Evolutionary conservation across 2,797 vertebrate species (phyloP), one percentile per base, ranked within the genome.

Genomic region (Borostomias antarcticus): DNA sequence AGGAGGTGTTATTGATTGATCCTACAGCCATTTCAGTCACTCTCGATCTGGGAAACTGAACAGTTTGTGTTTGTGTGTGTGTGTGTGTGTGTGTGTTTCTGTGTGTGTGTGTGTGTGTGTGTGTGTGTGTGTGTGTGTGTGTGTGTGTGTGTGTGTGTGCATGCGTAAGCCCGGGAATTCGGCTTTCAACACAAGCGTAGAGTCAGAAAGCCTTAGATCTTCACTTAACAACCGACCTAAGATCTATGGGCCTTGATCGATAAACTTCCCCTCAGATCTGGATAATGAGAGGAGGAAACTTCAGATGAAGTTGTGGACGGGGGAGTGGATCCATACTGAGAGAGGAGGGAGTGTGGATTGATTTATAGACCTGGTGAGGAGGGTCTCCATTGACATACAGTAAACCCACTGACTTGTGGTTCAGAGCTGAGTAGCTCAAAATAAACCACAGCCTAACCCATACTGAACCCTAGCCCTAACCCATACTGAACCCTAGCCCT

Each of bases 121-220:
- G 43, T 47, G 43, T 47, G 43, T 47, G 43, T 17, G 43, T 17
- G 13, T 17, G 43, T 2, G 15, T 37, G 35, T 37, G 35, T 5
- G 35, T 37, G 35, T 37, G 1, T 5, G 35, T 37, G 35, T 37
- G 47, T 51, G 60, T 35, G 58, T 47, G 40, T 47, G 70, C 70
- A 74, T 53, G 28, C 26, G 2, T 5, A 2, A 1, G 6, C 23
- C 2, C 58, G 66, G 81, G 69, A 75, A 66, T 75, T 73, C 66
- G 75, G 61, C 75, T 26, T 13, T 64, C 70, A 70, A 68, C 73
- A 62, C 65, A 64, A 68, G 80, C 70, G 75, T 78, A 82, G 67
- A 73, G 83, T 79, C 81, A 82, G 71, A 84, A 71, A 83, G 80
- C 71, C 71, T 82, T 70, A 70, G 81, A 78, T 79, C 68, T 78